Percentiles rank a stretch among this genome's conserved stretches.
phyloP scores from a whole-genome alignment of 2,797 vertebrate genomes.

The Apodemus agrarius region DNA sequence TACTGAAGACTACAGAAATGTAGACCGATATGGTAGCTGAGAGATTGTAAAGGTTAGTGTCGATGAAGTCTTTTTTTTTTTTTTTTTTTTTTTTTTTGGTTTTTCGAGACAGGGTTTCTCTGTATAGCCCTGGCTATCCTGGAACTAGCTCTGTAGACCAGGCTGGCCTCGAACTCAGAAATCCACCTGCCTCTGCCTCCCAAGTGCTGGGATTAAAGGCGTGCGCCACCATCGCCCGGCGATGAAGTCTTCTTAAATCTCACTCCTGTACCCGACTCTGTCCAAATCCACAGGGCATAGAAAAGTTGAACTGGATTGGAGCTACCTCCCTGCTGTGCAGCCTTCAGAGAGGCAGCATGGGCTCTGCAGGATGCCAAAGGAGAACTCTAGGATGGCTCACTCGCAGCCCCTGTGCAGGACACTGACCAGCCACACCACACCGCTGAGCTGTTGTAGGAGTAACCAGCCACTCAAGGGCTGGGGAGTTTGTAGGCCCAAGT shows the following conservation, averaged over 20 bases:
- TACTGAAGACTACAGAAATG: constrained; percentile 1
- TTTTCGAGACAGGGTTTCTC: no score
- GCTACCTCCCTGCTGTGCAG: background rate
- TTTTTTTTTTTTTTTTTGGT: no score
- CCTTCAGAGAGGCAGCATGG: background rate
- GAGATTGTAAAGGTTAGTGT: background rate
- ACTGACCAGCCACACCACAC: background rate
- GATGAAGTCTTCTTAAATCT: background rate
- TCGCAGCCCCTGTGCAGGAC: background rate
- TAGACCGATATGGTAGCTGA: background rate
- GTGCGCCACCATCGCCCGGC: no score
- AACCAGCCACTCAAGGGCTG: background rate
- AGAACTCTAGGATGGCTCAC: background rate
- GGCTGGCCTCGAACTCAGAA: no score
- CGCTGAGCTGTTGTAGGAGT: background rate
- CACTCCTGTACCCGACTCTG: background rate
- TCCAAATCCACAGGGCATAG: background rate
- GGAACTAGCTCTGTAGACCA: no score
- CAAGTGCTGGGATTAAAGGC: no score
- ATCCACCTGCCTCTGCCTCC: no score
- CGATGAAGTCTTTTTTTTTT: background rate
- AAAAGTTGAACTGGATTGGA: background rate
- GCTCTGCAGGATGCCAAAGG: background rate
- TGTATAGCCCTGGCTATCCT: no score
- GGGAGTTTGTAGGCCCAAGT: no score